Conservation (phyloP, 2,888 invertebrate genomes). For the Podotricha telesiphe region DNA sequence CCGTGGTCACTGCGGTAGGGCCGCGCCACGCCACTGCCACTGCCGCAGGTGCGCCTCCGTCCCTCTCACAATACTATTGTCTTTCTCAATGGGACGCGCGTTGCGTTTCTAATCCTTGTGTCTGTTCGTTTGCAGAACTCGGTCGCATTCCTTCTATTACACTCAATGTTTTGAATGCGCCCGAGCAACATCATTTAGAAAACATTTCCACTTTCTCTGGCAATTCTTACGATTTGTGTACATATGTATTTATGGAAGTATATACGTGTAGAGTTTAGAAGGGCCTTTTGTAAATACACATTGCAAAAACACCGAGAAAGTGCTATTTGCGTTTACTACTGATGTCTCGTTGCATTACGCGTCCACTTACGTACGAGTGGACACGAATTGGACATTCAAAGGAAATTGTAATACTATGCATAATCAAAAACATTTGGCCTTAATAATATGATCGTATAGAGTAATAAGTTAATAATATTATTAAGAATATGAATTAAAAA, state of each 20-base stretch:
- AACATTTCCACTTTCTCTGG: slow-evolving; percentile 22
- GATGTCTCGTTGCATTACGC: neutral
- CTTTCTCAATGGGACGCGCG: slow-evolving; percentile 35
- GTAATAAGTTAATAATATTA: neutral
- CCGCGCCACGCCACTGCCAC: too few relatives aligned
- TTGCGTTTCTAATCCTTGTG: slow-evolving; percentile 36
- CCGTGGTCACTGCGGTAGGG: neutral
- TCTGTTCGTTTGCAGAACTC: slow-evolving; percentile 18
- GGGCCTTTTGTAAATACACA: neutral
- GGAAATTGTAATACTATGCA: neutral
- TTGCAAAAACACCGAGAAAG: slow-evolving; percentile 13
- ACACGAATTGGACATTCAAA: neutral
- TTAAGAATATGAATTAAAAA: neutral
- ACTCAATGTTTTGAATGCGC: slow-evolving; percentile 23
- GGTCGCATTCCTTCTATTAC: slow-evolving; percentile 22
- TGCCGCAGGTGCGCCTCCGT: slow-evolving; percentile 28
- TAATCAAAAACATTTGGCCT: neutral
- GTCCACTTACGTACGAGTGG: neutral
- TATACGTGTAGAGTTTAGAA: slow-evolving; percentile 1
- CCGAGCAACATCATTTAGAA: slow-evolving; percentile 10
- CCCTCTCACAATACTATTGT: slow-evolving; percentile 28
- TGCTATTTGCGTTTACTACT: neutral
- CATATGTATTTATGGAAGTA: neutral
- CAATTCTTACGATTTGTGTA: neutral
- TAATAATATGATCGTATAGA: neutral